Base-by-base conservation (phyloP, 2,888 invertebrate species). In the Calameuta idolon region DNA sequence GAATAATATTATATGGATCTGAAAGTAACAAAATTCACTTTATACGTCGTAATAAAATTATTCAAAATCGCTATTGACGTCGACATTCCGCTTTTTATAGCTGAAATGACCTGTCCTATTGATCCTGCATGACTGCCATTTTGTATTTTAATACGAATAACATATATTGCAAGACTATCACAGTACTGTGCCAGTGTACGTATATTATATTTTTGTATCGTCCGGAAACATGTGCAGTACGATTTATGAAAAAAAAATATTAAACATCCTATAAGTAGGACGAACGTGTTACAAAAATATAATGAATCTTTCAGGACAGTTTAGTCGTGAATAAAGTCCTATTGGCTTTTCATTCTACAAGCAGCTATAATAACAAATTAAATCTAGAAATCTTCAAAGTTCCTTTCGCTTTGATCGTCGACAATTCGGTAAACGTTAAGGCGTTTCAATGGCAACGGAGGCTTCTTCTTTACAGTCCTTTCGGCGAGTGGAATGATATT, bases 301-400 rank as follows among this genome's bases (percentile, higher is more conserved):
- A 90, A 91, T 91, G 89, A 91, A 91, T 90, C 90, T 90, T 89
- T 89, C 88, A 89, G 83, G 85, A 85, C 83, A 83, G 74, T 77
- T 83, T 80, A 81, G 82, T 81, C 79, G 81, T 77, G 80, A 83
- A 85, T 86, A 87, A 84, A 86, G 84, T 81, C 81, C 81, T 85
- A 88, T 87, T 55, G 55, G 55, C 55, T 55, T 82, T 82, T 79
- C 84, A 84, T 80, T 84, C 34, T 83, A 87, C 84, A 81, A 87
- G 88, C 91, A 90, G 90, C 90, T 91, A 91, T 86, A 89, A 90
- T 87, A 91, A 91, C 89, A 90, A 89, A 90, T 90, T 90, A 89
- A 90, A 89, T 81, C 82, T 75, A 79, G 77, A 84, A 78, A 79
- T 83, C 79, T 80, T 73, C 31, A 79, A 80, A 83, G 81, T 73